Conservation (phyloP, 64 coral and sea anemone species). For the Stylophora pistillata region DNA sequence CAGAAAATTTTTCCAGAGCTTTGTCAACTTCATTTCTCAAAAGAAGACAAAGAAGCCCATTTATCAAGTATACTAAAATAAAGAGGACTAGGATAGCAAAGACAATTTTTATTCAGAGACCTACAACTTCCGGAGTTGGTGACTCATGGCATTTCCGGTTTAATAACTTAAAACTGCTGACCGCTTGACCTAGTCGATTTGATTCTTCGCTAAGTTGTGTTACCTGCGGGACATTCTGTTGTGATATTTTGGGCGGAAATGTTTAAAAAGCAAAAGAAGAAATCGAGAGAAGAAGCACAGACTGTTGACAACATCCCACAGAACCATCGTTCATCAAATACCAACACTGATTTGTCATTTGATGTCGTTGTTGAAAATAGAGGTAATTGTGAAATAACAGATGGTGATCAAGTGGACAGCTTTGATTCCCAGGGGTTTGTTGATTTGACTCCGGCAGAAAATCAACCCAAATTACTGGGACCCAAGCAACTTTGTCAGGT, state of each 20-base stretch:
- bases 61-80: too few relatives aligned
- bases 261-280: conserved; percentile 89
- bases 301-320: not conserved
- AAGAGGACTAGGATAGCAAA: too few relatives aligned
- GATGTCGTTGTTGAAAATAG: not conserved
- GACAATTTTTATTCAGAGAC: too few relatives aligned
- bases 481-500: conserved; percentile 83
- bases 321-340: not conserved
- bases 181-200: not conserved
- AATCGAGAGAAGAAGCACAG: conserved; percentile 46
- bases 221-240: not conserved
- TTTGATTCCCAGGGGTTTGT: conserved; percentile 87
- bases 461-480: conserved; percentile 64
- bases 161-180: not conserved
- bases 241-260: not conserved
- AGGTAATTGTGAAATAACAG: not conserved
- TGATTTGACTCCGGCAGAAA: conserved; percentile 50
- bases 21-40: too few relatives aligned
- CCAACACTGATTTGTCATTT: not conserved
- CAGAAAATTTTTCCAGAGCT: too few relatives aligned
- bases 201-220: not conserved
- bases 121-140: too few relatives aligned
- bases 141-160: not conserved
- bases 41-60: too few relatives aligned
- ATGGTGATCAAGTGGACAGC: conserved; percentile 53